These are phyloP conservation scores for Carterocephalus palaemon DNA, from an alignment of 2,888 invertebrate species.

Conservation along the genomic window DNA sequence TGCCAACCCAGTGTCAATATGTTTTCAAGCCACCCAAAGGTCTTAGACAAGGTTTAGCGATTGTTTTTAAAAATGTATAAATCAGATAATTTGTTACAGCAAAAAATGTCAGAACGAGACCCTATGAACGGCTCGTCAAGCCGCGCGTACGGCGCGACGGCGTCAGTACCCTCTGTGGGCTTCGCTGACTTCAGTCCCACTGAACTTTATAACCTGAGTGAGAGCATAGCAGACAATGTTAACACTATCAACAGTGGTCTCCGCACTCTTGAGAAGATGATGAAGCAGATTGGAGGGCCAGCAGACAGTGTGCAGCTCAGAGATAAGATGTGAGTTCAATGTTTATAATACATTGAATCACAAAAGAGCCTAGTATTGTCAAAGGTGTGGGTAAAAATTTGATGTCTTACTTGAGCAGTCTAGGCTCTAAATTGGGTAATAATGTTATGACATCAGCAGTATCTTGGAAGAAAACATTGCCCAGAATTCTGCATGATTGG, in stretches of 20 bases:
- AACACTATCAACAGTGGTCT: constrained; percentile 87
- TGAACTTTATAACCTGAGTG: constrained; percentile 87
- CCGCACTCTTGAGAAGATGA: constrained; percentile 84
- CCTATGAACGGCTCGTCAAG: constrained; percentile 58
- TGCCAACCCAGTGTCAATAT: too few relatives aligned
- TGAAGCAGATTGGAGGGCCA: constrained; percentile 86
- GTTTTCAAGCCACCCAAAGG: too few relatives aligned
- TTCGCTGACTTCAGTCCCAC: constrained; percentile 85
- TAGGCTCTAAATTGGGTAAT: too few relatives aligned
- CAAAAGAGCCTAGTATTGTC: too few relatives aligned
- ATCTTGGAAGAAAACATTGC: too few relatives aligned
- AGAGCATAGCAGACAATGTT: constrained; percentile 89
- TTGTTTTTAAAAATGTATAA: too few relatives aligned
- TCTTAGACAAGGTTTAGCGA: too few relatives aligned
- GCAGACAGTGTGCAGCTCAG: constrained; percentile 82
- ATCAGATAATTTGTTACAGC: constrained; percentile 15
- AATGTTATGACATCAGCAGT: too few relatives aligned
- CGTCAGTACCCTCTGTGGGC: constrained; percentile 82
- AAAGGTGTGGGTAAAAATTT: too few relatives aligned
- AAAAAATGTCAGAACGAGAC: constrained; percentile 61
- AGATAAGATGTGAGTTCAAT: constrained; percentile 61
- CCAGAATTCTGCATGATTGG: too few relatives aligned
- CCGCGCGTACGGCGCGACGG: constrained; percentile 65
- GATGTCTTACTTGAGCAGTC: too few relatives aligned
- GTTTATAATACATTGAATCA: background rate